Evolutionary conservation across 2,113 vertebrate species (phyloP).

Genomic region (Ibidorhyncha struthersii): DNA sequence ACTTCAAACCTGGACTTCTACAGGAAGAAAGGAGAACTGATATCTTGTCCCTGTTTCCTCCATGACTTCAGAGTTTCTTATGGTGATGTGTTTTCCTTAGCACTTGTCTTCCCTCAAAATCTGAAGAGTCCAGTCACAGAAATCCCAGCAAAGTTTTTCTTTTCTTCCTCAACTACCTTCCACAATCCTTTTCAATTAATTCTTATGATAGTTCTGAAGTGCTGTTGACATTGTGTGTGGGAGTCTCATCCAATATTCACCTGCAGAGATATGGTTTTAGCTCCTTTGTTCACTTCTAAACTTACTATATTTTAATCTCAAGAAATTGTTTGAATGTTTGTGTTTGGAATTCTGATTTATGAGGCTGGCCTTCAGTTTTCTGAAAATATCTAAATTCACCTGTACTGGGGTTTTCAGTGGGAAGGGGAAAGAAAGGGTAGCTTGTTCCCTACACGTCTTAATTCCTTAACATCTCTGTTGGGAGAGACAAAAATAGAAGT

Average conservation of each 20-base stretch:
- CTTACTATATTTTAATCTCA: not conserved
- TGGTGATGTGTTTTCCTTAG: not conserved
- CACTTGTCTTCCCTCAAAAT: not conserved
- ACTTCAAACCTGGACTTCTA: not conserved
- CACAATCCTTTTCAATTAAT: not conserved
- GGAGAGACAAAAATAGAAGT: not conserved
- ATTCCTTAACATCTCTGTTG: not conserved
- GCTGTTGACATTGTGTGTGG: not conserved
- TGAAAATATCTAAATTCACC: not conserved
- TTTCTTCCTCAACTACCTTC: not conserved
- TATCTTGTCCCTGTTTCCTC: not conserved
- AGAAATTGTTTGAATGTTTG: not conserved
- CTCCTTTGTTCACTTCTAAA: not conserved
- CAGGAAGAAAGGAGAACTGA: accelerated
- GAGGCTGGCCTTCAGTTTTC: not conserved
- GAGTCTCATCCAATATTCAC: not conserved
- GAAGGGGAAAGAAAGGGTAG: not conserved
- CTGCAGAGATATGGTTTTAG: not conserved
- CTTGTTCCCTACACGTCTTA: not conserved
- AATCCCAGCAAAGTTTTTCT: not conserved
- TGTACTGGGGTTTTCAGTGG: not conserved
- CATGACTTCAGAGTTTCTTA: not conserved
- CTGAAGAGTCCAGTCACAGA: not conserved
- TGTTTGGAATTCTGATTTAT: not conserved
- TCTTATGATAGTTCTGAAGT: not conserved